Evolutionary conservation across 2,888 invertebrate species (phyloP).

Genomic region (Leptinotarsa tumamoca): DNA sequence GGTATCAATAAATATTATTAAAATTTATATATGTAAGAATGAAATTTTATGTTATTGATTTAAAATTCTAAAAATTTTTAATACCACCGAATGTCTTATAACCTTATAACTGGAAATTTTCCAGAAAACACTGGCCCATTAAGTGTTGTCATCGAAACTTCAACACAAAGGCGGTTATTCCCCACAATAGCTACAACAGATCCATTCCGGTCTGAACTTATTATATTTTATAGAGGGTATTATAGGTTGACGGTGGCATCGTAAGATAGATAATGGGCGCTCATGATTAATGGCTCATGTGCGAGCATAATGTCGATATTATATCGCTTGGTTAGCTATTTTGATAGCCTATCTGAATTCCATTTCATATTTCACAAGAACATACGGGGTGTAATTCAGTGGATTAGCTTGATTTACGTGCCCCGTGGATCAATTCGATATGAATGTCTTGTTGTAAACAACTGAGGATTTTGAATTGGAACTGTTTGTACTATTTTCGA

Average conservation of each 20-base stretch:
- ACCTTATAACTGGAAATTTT: not conserved
- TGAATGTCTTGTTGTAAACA: too few species aligned
- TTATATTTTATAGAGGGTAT: slow-evolving; percentile 24
- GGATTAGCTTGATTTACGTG: not conserved
- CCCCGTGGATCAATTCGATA: too few species aligned
- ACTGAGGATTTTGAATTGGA: too few species aligned
- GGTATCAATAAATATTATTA: too few species aligned
- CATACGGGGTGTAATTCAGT: not conserved
- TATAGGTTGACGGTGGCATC: slow-evolving; percentile 22
- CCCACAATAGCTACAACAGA: not conserved
- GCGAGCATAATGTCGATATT: slow-evolving; percentile 29
- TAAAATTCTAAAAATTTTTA: too few species aligned
- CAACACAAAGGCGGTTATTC: not conserved
- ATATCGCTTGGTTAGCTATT: slow-evolving; percentile 24
- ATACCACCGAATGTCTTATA: too few species aligned
- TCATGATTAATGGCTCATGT: slow-evolving; percentile 32
- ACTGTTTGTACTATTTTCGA: too few species aligned
- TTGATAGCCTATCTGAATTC: slow-evolving; percentile 23
- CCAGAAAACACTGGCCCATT: not conserved
- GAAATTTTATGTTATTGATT: too few species aligned
- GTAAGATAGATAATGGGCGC: slow-evolving; percentile 24
- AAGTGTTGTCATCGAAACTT: not conserved
- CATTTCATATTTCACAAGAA: slow-evolving; percentile 15
- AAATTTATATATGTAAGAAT: too few species aligned
- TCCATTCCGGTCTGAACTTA: not conserved